These are phyloP conservation scores for Tadarida brasiliensis DNA, from an alignment of 2,797 vertebrate genomes.

Conservation along the genomic window DNA sequence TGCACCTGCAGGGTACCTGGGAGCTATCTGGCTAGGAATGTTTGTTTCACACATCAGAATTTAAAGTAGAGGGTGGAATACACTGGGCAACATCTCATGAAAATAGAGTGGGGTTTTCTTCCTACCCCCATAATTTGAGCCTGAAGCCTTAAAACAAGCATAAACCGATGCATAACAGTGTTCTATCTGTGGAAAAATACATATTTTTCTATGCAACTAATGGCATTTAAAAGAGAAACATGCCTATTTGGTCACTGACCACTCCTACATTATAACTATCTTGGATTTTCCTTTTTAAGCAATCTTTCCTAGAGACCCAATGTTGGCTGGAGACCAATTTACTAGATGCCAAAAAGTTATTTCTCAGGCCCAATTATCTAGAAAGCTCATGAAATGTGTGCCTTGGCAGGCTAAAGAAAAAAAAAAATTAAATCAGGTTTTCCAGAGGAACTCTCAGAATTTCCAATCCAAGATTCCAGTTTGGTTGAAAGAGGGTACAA, in stretches of 20 bases:
- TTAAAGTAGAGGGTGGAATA: slow-evolving; percentile 52
- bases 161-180: neutral
- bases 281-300: slow-evolving; percentile 61
- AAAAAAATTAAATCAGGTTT: slow-evolving; percentile 42
- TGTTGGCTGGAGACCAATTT: slow-evolving; percentile 58
- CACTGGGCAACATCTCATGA: slow-evolving; percentile 26
- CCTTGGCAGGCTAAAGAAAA: slow-evolving; percentile 53
- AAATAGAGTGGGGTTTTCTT: slow-evolving; percentile 45
- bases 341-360: slow-evolving; percentile 57
- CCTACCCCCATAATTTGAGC: slow-evolving; percentile 1
- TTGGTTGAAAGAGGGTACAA: neutral
- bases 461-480: slow-evolving; percentile 54
- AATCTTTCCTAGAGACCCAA: slow-evolving; percentile 64
- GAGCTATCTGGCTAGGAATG: slow-evolving; percentile 37
- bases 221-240: slow-evolving; percentile 60
- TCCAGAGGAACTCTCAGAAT: slow-evolving; percentile 62
- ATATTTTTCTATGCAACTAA: slow-evolving; percentile 16
- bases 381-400: slow-evolving; percentile 66
- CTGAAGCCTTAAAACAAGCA: slow-evolving; percentile 25
- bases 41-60: slow-evolving; percentile 70
- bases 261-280: slow-evolving; percentile 28
- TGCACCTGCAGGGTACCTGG: slow-evolving; percentile 57
- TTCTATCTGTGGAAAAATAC: slow-evolving; percentile 53
- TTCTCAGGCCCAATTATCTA: slow-evolving; percentile 59
- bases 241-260: slow-evolving; percentile 39